Evolutionary conservation across 2,888 invertebrate species (phyloP).

Genomic region (Caenorhabditis sp.): DNA sequence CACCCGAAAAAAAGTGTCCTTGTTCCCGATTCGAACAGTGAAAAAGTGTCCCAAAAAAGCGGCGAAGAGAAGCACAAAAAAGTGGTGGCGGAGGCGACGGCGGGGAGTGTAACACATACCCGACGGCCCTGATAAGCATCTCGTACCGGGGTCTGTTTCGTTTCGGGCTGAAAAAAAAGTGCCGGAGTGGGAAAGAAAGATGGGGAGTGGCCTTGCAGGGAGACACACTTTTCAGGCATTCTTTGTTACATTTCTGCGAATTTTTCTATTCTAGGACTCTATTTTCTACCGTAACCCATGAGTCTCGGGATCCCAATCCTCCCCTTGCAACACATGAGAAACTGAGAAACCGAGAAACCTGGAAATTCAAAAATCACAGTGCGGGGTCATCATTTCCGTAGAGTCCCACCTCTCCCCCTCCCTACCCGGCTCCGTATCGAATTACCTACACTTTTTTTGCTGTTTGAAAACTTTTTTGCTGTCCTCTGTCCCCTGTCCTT

Average conservation of each 20-base stretch:
- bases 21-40: background rate
- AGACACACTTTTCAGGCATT: too few relatives aligned
- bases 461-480: background rate
- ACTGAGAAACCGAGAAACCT: too few relatives aligned
- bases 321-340: too few relatives aligned
- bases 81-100: background rate
- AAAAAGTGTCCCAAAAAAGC: background rate
- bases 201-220: too few relatives aligned
- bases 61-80: constrained; percentile 6
- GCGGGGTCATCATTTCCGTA: constrained; percentile 1
- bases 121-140: constrained; percentile 3
- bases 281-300: too few relatives aligned
- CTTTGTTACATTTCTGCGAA: too few relatives aligned
- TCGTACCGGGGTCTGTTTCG: constrained; percentile 12
- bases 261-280: too few relatives aligned
- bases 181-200: too few relatives aligned
- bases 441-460: constrained; percentile 2
- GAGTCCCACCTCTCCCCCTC: background rate
- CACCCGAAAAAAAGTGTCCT: background rate
- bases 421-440: background rate
- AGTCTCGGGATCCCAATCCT: too few relatives aligned
- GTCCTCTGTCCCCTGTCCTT: background rate
- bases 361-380: background rate
- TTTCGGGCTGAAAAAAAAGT: background rate
- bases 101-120: constrained; percentile 1